A percentile compares a stretch with the other conserved stretches of the same genome.
Conservation (phyloP, 2,113 vertebrate species). For the Mugil cephalus region DNA sequence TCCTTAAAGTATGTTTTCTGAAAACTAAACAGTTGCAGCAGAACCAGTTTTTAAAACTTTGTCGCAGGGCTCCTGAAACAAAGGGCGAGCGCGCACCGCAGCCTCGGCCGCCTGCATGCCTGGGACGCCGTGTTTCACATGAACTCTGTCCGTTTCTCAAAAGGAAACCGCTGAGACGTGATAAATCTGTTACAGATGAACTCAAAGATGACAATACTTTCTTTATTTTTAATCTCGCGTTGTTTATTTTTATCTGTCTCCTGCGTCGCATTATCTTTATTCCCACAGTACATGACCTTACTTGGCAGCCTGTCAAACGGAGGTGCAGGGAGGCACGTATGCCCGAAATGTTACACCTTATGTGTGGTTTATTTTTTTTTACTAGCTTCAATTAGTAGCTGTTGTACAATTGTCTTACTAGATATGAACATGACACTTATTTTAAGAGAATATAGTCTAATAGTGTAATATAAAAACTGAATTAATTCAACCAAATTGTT, state of each 20-base stretch:
- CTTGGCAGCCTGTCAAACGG: conserved; percentile 28
- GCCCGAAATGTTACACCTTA: not conserved
- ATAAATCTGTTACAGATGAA: conserved; percentile 72
- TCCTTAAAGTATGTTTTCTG: too few relatives aligned
- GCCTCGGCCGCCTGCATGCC: conserved; percentile 23
- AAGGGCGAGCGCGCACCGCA: not conserved
- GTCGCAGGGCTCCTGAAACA: conserved; percentile 2
- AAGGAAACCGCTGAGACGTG: conserved; percentile 52
- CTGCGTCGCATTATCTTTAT: conserved; percentile 20
- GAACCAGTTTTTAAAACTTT: not conserved
- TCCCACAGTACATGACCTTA: conserved; percentile 17
- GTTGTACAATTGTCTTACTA: too few relatives aligned
- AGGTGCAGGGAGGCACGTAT: not conserved
- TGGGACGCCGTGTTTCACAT: conserved; percentile 15
- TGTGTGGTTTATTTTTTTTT: too few relatives aligned
- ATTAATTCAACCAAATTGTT: too few relatives aligned
- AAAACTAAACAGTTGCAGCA: not conserved
- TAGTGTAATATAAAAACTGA: too few relatives aligned
- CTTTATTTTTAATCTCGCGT: conserved; percentile 45
- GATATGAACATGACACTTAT: too few relatives aligned
- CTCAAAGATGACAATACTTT: conserved; percentile 45
- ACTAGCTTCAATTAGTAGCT: too few relatives aligned
- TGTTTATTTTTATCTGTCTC: conserved; percentile 50
- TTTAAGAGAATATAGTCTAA: too few relatives aligned
- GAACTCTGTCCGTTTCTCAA: conserved; percentile 41